These are phyloP conservation scores for Temnothorax longispinosus DNA, from an alignment of 1,140 invertebrate genomes.

Conservation along the genomic window DNA sequence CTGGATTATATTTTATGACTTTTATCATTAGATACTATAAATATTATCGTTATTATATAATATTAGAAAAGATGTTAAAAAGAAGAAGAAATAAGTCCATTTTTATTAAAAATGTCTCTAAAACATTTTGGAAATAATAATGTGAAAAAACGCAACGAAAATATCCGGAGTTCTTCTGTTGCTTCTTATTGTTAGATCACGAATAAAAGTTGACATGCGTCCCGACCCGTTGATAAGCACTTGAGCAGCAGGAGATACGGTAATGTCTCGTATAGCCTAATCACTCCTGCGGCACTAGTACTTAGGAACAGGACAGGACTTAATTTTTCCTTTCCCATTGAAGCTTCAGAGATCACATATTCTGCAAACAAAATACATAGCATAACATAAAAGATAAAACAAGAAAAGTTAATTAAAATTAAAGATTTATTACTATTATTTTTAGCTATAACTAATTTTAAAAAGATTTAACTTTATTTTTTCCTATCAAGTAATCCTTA, in stretches of 20 bases:
- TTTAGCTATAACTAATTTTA: neutral
- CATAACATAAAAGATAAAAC: conserved; percentile 38
- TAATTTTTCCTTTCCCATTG: conserved; percentile 61
- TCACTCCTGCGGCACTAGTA: conserved; percentile 96
- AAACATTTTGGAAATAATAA: conserved; percentile 5
- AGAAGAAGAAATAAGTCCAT: neutral
- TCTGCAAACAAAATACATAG: conserved; percentile 19
- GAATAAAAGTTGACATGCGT: conserved; percentile 75
- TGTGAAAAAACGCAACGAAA: neutral
- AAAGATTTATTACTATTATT: neutral
- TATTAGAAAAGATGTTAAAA: neutral
- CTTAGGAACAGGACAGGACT: conserved; percentile 92
- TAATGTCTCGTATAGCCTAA: conserved; percentile 85
- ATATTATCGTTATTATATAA: neutral
- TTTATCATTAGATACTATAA: neutral
- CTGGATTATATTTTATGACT: too few relatives aligned
- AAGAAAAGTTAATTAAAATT: neutral
- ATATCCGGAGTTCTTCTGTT: neutral
- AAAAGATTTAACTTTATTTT: neutral
- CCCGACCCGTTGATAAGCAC: conserved; percentile 93
- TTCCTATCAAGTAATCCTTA: too few relatives aligned
- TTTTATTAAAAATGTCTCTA: neutral
- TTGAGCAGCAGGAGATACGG: conserved; percentile 93
- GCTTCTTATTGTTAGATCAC: neutral
- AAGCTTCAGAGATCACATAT: conserved; percentile 1